Base-by-base conservation (phyloP, 1,140 invertebrate species). In the Tetragnatha versicolor region DNA sequence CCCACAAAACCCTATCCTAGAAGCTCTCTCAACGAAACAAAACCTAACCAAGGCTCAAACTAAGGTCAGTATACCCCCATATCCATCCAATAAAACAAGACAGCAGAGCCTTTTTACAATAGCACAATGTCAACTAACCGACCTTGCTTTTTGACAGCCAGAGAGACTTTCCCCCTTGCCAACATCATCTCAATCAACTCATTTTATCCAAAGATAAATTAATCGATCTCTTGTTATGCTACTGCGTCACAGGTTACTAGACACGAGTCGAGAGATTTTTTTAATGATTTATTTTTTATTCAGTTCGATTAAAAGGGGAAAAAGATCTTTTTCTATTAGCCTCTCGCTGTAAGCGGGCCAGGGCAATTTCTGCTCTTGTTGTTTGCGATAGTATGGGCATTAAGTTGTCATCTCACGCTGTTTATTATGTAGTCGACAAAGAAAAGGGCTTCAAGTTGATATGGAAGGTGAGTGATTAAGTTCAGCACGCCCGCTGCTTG, bases 401-500 rank as follows among this genome's bases (percentile, higher is more conserved):
- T 49, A 77, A 77, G 33, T 66, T 77, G 73, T 77, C 73, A 55
- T 20, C 60, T 51, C 73, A 77, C 20, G 73, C 31, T 5, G 73
- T 77, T 42, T 77, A 77, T 77, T 77, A 77, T 77, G 60, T 77
- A 39, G 61, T 77, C 29, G 61, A 65, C 49, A 66, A 77, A 49
- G 55, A 77, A 66, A 53, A 29, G 22, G 73, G 61, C 27, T 53
- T 77, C 33, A 22, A 6, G 4, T n/a, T 77, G 45, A 53, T 77
- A 55, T 77, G 73, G 73, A 77, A 77, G 61, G 73, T 77, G 55
- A 55, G 73, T 63, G 25, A 75, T 75, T 73, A 42, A 4, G 14
- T 65, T 65, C n/a, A n/a, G n/a, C n/a, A n/a, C n/a, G n/a, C n/a
- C n/a, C n/a, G n/a, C n/a, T n/a, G n/a, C n/a, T n/a, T n/a, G n/a